Conservation (phyloP, 2,113 vertebrate species). For the Hirundichthys speculiger region DNA sequence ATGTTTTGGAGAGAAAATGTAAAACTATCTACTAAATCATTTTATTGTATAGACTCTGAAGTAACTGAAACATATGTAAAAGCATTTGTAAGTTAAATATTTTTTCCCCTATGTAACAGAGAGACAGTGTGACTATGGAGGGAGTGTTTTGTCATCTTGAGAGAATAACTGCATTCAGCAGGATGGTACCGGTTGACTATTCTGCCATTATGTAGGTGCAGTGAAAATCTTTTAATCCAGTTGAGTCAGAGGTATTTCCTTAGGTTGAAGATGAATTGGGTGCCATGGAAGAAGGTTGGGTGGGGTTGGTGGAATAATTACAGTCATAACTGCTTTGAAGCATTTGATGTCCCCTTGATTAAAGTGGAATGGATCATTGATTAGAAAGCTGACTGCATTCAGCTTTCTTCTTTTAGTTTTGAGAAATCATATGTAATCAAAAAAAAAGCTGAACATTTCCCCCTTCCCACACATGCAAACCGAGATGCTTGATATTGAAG, state of each 20-base stretch:
- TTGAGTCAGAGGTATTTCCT: slow-evolving; percentile 39
- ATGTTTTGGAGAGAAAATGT: too few species aligned
- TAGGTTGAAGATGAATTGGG: slow-evolving; percentile 26
- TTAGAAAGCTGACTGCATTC: slow-evolving; percentile 49
- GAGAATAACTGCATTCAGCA: slow-evolving; percentile 7
- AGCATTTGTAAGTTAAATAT: background rate
- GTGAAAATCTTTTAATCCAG: background rate
- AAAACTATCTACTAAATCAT: too few species aligned
- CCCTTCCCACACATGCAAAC: slow-evolving; percentile 5
- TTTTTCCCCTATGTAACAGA: background rate
- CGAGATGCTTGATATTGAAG: slow-evolving; percentile 17
- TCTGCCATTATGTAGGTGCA: slow-evolving; percentile 12
- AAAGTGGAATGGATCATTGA: slow-evolving; percentile 49
- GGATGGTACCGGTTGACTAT: background rate
- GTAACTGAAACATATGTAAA: too few species aligned
- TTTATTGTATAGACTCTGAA: too few species aligned
- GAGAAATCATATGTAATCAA: slow-evolving; percentile 51
- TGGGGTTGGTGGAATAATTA: slow-evolving; percentile 28
- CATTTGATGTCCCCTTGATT: slow-evolving; percentile 60
- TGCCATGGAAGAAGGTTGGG: slow-evolving; percentile 35
- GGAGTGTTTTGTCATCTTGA: slow-evolving; percentile 41
- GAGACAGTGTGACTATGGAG: slow-evolving; percentile 39
- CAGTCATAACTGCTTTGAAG: slow-evolving; percentile 56
- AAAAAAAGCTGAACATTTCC: slow-evolving; percentile 39
- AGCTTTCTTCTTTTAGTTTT: slow-evolving; percentile 42